Percentiles rank a stretch among this genome's conserved stretches.
Conservation (phyloP, 2,888 invertebrate species). For the Lucinisca nassula region DNA sequence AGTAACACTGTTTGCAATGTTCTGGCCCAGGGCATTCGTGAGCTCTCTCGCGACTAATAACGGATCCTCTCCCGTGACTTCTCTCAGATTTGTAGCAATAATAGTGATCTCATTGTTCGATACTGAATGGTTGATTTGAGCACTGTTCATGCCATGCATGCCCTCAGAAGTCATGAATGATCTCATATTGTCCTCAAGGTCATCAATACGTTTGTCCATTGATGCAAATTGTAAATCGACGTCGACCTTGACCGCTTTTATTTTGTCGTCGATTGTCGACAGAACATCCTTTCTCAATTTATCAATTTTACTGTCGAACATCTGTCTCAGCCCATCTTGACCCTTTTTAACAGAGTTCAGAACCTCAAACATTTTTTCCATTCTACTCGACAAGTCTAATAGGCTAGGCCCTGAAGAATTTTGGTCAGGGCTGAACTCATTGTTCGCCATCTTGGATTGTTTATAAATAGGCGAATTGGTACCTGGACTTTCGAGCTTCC, state of each 20-base stretch:
- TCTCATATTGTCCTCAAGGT: too few relatives aligned
- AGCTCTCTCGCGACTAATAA: too few relatives aligned
- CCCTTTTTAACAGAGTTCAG: not conserved
- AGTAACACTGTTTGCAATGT: too few relatives aligned
- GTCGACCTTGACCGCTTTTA: not conserved
- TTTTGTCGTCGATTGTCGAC: conserved; percentile 18
- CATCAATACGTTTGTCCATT: conserved; percentile 1
- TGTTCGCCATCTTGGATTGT: conserved; percentile 1
- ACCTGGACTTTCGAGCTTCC: too few relatives aligned
- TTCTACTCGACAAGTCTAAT: not conserved
- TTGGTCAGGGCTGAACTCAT: too few relatives aligned
- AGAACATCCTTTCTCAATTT: conserved; percentile 36
- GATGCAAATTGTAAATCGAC: conserved; percentile 3
- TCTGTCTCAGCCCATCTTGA: conserved; percentile 17
- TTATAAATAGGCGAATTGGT: conserved; percentile 8
- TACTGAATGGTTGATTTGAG: too few relatives aligned
- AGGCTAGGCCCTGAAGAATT: not conserved
- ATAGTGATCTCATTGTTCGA: too few relatives aligned
- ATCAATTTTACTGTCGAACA: conserved; percentile 35
- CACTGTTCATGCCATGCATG: too few relatives aligned
- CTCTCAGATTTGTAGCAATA: too few relatives aligned
- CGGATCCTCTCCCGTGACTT: too few relatives aligned
- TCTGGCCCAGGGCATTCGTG: too few relatives aligned
- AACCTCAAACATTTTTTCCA: not conserved
- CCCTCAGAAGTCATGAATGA: too few relatives aligned